Base-by-base conservation (phyloP, 2,797 vertebrate genomes). In the Apodemus agrarius region DNA sequence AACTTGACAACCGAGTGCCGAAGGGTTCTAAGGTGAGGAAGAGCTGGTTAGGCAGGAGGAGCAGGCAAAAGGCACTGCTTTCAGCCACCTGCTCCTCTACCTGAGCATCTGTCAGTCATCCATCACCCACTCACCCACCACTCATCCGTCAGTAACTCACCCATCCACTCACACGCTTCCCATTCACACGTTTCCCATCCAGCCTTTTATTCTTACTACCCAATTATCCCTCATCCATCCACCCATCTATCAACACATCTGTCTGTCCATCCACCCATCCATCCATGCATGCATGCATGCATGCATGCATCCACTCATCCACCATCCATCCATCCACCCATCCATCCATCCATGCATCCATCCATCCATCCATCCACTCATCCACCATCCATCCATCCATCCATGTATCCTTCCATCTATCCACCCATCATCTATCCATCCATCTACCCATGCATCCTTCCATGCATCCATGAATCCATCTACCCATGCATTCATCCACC, bases 341-440 rank as follows among this genome's bases (percentile, higher is more conserved):
- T 29, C 76, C 37, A 63, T 21, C 3, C 14, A 84, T 31, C 57
- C 82, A 65, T 11, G 1, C 17, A 54, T 2, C 6, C 29, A 76
- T 40, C n/a, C 6, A 29, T 10, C 21, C 19, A 40, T 4, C 24
- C 26, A 63, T 29, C 26, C 10, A 14, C 1, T 19, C 6, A 59
- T 3, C 67, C 37, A 43, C 9, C 19, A 31, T 16, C 37, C 29
- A 86, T 86, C 31, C 6, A 49, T 24, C 29, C 3, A 29, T 29
- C 17, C 31, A 69, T 1, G n/a, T n/a, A n/a, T n/a, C n/a, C n/a
- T n/a, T 26, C 16, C 43, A 67, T 2, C 12, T 3, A 8, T 2
- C 21, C 12, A 57, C 0, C 9, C 26, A 84, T n/a, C n/a, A n/a
- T n/a, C 37, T 26, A 61, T 31, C 37, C 59, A 63, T 11, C 26